Evolutionary conservation across 1,140 invertebrate species (phyloP), one percentile per base, ranked within the genome.

Genomic region (Pseudomyrmex cubaensis): DNA sequence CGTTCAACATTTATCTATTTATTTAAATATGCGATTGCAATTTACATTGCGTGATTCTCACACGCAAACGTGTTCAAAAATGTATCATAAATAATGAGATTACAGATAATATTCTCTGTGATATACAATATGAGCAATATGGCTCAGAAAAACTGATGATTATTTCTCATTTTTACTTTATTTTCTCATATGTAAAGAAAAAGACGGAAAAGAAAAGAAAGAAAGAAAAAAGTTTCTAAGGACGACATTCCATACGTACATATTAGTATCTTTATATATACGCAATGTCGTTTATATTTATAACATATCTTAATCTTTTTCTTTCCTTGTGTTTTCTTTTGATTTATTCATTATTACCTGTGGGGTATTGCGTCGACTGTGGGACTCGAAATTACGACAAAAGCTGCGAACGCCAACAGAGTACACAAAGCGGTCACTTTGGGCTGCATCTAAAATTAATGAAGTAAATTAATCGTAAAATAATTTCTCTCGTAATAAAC

Each of bases 351-450:
- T 2, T 7, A 12, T 89, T 77, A 91, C 90, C 74, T 83, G 73
- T 89, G 90, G 48, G 91, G 90, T 69, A 86, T 84, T 56, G 91
- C 91, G 25, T 91, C 89, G 22, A 75, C 88, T 56, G 76, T 50
- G 54, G 74, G 56, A 20, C 78, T 76, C 12, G 80, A 74, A 15
- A 89, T 15, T 57, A 83, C 72, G 46, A 88, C 54, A 13, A 90
- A 25, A 15, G 76, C 75, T 13, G 89, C 75, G 44, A 84, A 72
- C 8, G 89, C 87, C 62, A 92, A 35, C 20, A 89, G 75, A 20
- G 90, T 76, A 83, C 90, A 91, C 25, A 83, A 82, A 57, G 90
- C 62, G 25, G 76, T 87, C 50, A 90, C 87, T 84, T 88, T 67
- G 62, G 82, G 82, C 83, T 91, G 91, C 91, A 92, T 92, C 72